Evolutionary conservation across 2,888 invertebrate genomes (phyloP), one percentile per base, ranked within the genome.

Genomic region (Leptarthrus brevirostris): DNA sequence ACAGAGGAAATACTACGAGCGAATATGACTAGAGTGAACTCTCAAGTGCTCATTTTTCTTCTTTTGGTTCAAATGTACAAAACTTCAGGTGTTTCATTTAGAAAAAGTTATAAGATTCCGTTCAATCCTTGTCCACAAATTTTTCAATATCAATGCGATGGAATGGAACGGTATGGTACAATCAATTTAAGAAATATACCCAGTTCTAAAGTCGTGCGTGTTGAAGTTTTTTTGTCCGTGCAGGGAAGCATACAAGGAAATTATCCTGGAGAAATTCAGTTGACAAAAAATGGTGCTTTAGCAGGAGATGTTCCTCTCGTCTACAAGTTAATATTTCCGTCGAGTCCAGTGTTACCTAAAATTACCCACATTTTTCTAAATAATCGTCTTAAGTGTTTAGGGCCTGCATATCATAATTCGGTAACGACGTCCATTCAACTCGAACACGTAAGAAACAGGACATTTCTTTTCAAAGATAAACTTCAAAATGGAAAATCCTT

Each of bases 251-350:
- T 12, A 3, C 40, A 8, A 8, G 12, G 3, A 3, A 30, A 30
- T 30, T 40, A 12, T 40, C n/a, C 12, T 12, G 40, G 40, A 12
- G 40, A 6, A 2, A 40, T 40, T 40, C 10, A 40, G n/a, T 40
- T 40, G 12, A 3, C n/a, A 8, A 40, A 40, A 0, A 30, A 8
- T 6, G 30, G 30, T 8, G 14, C 12, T 24, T 18, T n/a, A 26
- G 1, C 22, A 12, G 8, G 4, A 54, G 73, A 79, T 83, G 0
- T 73, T 83, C 2, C 78, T 83, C 82, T 88, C 2, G 78, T 81
- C 8, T 91, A 90, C 80, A 86, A 86, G 76, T 84, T 91, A 0
- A 85, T 86, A 77, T 91, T 91, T 80, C 91, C 91, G 0, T 85
- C 88, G 70, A 86, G 86, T 53, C 82, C 84, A 24, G 87, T 87